Conservation (phyloP, 92 coral and sea anemone genomes). For the Bergia sp. region DNA sequence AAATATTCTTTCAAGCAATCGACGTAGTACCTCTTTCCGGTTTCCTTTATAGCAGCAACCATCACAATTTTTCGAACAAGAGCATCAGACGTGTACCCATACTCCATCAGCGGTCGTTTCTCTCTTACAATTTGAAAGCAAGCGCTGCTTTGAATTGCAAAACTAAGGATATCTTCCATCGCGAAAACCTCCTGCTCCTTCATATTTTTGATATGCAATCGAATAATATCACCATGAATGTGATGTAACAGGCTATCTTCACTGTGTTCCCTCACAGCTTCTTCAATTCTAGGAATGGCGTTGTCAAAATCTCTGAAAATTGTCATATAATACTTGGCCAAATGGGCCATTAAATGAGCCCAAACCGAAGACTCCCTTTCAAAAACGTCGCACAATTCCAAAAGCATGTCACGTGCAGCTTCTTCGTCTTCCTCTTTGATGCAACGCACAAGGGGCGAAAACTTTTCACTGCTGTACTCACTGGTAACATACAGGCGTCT, state of each 20-base stretch:
- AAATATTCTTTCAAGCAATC: slow-evolving; percentile 58
- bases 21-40: slow-evolving; percentile 53
- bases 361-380: slow-evolving; percentile 65
- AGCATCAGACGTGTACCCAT: slow-evolving; percentile 82
- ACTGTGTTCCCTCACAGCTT: slow-evolving; percentile 64
- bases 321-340: slow-evolving; percentile 75
- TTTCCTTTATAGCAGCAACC: slow-evolving; percentile 71
- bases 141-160: slow-evolving; percentile 72
- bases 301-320: slow-evolving; percentile 42
- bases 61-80: slow-evolving; percentile 71
- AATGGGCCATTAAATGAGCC: slow-evolving; percentile 84
- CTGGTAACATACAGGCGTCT: slow-evolving; percentile 81
- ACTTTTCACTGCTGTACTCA: slow-evolving; percentile 80
- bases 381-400: slow-evolving; percentile 65
- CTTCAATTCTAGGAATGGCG: slow-evolving; percentile 64
- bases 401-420: slow-evolving; percentile 72
- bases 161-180: slow-evolving; percentile 57
- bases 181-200: slow-evolving; percentile 42
- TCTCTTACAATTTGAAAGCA: slow-evolving; percentile 71
- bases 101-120: slow-evolving; percentile 74
- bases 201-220: slow-evolving; percentile 67
- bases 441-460: slow-evolving; percentile 73
- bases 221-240: slow-evolving; percentile 84
- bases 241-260: slow-evolving; percentile 77
- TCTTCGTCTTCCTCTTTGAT: slow-evolving; percentile 57